These are phyloP conservation scores for Netelia fuscicornis DNA, from an alignment of 2,888 invertebrate genomes.

Conservation along the genomic window DNA sequence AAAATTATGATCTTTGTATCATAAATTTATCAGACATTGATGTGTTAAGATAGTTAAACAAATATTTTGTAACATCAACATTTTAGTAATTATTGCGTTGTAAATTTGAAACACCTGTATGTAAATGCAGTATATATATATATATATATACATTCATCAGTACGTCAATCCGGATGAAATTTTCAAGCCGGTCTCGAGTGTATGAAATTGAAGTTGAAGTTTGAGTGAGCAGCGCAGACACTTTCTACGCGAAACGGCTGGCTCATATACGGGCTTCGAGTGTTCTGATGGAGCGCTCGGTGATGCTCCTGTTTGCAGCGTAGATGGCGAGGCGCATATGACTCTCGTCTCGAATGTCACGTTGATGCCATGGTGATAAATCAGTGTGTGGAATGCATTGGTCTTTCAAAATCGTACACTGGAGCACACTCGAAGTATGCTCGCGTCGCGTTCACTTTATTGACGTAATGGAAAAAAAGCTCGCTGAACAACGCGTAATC, in stretches of 20 bases:
- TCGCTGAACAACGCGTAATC: background rate
- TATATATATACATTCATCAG: background rate
- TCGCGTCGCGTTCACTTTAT: conserved; percentile 12
- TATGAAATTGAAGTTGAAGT: conserved; percentile 58
- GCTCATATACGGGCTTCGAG: conserved; percentile 36
- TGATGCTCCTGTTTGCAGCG: conserved; percentile 29
- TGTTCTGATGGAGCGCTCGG: conserved; percentile 34
- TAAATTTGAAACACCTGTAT: no score
- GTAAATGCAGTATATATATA: no score
- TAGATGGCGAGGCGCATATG: conserved; percentile 35
- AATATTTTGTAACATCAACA: no score
- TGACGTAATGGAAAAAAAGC: conserved; percentile 13
- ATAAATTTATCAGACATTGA: no score
- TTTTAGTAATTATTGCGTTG: no score
- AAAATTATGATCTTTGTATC: no score
- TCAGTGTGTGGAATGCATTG: conserved; percentile 56
- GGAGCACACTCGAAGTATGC: conserved; percentile 3
- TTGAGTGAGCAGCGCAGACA: conserved; percentile 42
- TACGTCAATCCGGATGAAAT: conserved; percentile 9
- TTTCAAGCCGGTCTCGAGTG: conserved; percentile 2
- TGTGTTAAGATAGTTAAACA: no score
- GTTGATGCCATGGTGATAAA: conserved; percentile 59
- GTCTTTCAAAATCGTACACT: conserved; percentile 49
- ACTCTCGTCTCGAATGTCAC: conserved; percentile 59
- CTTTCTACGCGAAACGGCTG: conserved; percentile 11